A percentile compares a stretch with the other conserved stretches of the same genome.
Conservation (phyloP, 2,797 vertebrate species). For the Muscicapa striata region DNA sequence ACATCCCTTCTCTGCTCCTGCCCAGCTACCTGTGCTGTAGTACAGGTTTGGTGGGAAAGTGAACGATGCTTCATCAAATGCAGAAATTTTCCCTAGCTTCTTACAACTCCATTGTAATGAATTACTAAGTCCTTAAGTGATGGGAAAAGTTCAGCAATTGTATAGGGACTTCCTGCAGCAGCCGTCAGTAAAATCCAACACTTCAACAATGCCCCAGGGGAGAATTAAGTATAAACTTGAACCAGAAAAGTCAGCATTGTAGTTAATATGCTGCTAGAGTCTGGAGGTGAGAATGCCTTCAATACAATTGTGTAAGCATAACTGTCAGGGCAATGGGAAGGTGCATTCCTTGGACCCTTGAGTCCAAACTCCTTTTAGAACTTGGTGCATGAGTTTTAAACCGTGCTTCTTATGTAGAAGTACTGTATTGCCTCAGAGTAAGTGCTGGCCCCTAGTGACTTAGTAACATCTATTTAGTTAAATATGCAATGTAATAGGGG, state of each 20-base stretch:
- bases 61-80: rapidly evolving
- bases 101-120: background rate
- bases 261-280: background rate
- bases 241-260: background rate
- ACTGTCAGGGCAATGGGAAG: background rate
- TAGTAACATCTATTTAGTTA: background rate
- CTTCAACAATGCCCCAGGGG: background rate
- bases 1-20: rapidly evolving
- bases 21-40: background rate
- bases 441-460: background rate
- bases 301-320: background rate
- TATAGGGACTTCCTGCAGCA: background rate
- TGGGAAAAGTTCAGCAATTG: background rate
- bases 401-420: background rate
- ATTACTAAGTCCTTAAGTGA: rapidly evolving
- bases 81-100: rapidly evolving
- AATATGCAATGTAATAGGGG: background rate
- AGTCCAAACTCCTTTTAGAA: background rate
- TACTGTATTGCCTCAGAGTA: background rate
- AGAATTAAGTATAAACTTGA: background rate
- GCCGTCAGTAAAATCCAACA: rapidly evolving
- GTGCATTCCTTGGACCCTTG: background rate
- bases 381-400: background rate
- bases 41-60: background rate
- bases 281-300: background rate